Percentiles rank a stretch among this genome's conserved stretches.
Conservation (phyloP, 2,113 vertebrate species). For the Vidua chalybeata region DNA sequence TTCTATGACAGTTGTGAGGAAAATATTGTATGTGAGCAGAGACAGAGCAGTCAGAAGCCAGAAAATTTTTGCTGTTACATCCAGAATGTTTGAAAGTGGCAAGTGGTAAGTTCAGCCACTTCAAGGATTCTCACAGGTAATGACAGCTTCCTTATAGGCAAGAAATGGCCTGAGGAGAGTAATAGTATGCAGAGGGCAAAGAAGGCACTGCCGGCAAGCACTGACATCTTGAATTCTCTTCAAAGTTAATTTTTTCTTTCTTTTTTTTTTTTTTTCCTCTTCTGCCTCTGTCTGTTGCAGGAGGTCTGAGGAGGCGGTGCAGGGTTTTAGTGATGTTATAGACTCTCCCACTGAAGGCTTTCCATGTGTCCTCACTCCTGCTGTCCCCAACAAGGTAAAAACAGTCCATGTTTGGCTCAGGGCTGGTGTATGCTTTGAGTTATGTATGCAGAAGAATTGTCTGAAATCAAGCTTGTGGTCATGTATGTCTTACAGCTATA, state of each 20-base stretch:
- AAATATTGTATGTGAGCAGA: neutral
- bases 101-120: neutral
- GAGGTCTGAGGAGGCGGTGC: conserved; percentile 53
- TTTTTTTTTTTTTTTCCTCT: neutral
- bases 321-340: conserved; percentile 70
- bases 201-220: neutral
- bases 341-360: conserved; percentile 69
- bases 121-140: neutral
- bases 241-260: neutral
- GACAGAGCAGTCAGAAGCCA: neutral
- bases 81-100: neutral
- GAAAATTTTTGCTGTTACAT: neutral
- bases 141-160: neutral
- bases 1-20: neutral
- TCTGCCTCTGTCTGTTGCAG: neutral
- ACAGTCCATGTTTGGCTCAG: neutral
- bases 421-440: neutral
- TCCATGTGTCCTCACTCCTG: conserved; percentile 67
- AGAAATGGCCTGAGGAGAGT: neutral
- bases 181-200: neutral
- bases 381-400: conserved; percentile 80
- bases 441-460: neutral
- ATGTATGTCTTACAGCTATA: neutral
- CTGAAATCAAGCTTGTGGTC: neutral
- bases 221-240: neutral